Percentiles rank a stretch among this genome's conserved stretches.
Evolutionary conservation across 1,140 invertebrate genomes (phyloP).

Genomic region (Tetramorium alpestre): DNA sequence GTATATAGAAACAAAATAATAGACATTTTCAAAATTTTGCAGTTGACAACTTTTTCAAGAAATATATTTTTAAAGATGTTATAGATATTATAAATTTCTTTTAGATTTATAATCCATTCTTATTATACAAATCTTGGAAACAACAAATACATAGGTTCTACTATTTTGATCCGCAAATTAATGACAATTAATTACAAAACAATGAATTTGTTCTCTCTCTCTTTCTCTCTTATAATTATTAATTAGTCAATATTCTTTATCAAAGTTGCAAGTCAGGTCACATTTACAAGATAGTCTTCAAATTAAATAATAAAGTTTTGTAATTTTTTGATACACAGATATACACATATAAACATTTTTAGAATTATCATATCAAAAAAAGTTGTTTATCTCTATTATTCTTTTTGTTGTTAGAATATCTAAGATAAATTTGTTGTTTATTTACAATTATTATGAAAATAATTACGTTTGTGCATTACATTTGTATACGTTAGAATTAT

Average conservation of each 20-base stretch:
- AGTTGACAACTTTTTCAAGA: not conserved
- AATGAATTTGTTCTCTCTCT: too few relatives aligned
- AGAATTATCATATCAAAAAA: not conserved
- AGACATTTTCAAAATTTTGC: not conserved
- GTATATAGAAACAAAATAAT: not conserved
- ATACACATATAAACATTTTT: too few relatives aligned
- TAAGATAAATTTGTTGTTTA: not conserved
- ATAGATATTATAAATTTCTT: not conserved
- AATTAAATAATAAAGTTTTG: too few relatives aligned
- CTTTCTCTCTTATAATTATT: too few relatives aligned
- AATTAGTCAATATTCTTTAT: too few relatives aligned
- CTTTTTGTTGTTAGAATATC: not conserved
- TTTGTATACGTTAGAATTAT: not conserved
- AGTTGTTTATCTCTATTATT: not conserved
- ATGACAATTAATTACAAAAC: too few relatives aligned
- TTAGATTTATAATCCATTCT: not conserved
- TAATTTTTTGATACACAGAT: too few relatives aligned
- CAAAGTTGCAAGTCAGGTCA: too few relatives aligned
- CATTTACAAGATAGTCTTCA: too few relatives aligned
- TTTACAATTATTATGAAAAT: slow-evolving; percentile 6
- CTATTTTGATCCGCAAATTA: too few relatives aligned
- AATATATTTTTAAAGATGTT: not conserved
- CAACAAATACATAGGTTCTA: too few relatives aligned
- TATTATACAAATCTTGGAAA: not conserved
- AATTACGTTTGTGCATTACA: not conserved